phyloP scores from a whole-genome alignment of 2,797 vertebrate species.

The Percopsis omiscomaycus region DNA sequence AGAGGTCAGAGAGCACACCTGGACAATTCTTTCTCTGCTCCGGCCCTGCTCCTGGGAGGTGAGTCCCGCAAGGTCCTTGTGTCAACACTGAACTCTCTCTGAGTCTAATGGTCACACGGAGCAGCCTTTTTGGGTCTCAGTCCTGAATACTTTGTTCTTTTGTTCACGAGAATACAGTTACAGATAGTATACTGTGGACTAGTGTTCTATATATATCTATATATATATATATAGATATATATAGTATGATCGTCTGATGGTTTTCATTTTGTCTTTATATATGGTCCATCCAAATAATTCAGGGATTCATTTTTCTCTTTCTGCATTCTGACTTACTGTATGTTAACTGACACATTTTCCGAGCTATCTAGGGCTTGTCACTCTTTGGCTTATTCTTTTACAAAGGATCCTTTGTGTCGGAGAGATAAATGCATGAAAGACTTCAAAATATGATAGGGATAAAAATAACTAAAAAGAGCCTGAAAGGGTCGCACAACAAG shows the following conservation, averaged over 20 bases:
- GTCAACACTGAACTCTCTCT: slow-evolving; percentile 44
- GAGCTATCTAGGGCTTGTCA: slow-evolving; percentile 60
- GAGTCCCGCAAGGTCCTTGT: slow-evolving; percentile 59
- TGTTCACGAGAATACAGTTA: background rate
- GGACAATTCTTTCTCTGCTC: slow-evolving; percentile 73
- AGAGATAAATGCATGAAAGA: slow-evolving; percentile 68
- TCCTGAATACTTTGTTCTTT: slow-evolving; percentile 32
- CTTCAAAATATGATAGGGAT: slow-evolving; percentile 43
- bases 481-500: slow-evolving; percentile 59
- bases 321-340: slow-evolving; percentile 37
- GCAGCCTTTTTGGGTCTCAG: slow-evolving; percentile 37
- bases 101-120: slow-evolving; percentile 50
- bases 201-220: too few species aligned
- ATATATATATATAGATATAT: too few species aligned
- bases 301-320: slow-evolving; percentile 46
- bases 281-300: slow-evolving; percentile 48
- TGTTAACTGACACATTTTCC: slow-evolving; percentile 58
- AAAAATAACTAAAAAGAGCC: slow-evolving; percentile 73
- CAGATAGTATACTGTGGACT: slow-evolving; percentile 3
- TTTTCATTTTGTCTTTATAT: slow-evolving; percentile 12
- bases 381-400: slow-evolving; percentile 51
- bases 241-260: too few species aligned
- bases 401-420: slow-evolving; percentile 66
- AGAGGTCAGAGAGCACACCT: slow-evolving; percentile 69
- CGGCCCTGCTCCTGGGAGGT: slow-evolving; percentile 55